Evolutionary conservation across 2,113 vertebrate species (phyloP).

Genomic region (Xyrauchen texanus): DNA sequence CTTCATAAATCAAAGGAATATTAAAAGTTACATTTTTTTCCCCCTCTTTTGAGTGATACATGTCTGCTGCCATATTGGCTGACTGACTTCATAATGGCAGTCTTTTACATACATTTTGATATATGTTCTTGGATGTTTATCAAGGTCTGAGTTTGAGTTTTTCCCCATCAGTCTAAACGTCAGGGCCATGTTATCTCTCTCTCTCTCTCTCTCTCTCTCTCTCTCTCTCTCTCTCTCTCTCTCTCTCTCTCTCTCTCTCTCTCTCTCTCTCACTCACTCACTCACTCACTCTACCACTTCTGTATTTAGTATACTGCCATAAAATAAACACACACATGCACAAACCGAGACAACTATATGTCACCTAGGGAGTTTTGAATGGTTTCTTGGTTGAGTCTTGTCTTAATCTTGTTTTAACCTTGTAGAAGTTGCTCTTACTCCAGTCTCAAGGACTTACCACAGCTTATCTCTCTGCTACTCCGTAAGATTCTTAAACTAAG

Average conservation of each 20-base stretch:
- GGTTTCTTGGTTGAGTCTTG: not conserved
- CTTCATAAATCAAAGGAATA: not conserved
- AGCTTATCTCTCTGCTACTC: conserved; percentile 12
- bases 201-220: not conserved
- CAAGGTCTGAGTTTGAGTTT: not conserved
- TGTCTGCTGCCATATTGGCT: not conserved
- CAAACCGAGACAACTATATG: not conserved
- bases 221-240: not conserved
- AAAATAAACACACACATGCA: not conserved
- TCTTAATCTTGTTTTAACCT: not conserved
- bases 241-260: not conserved
- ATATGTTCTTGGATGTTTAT: not conserved
- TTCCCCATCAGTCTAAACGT: conserved; percentile 66
- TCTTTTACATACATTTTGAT: not conserved
- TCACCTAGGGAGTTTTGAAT: not conserved
- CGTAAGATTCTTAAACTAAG: not conserved
- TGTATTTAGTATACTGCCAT: not conserved
- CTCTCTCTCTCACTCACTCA: not conserved
- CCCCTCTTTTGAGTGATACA: not conserved
- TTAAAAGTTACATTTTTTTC: too few species aligned
- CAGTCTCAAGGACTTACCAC: not conserved
- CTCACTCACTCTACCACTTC: not conserved
- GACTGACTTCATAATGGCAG: not conserved
- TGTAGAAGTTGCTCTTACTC: conserved; percentile 24
- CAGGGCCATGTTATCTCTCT: conserved; percentile 53